phyloP scores from a whole-genome alignment of 2,113 vertebrate species.

The Lethenteron reissneri region DNA sequence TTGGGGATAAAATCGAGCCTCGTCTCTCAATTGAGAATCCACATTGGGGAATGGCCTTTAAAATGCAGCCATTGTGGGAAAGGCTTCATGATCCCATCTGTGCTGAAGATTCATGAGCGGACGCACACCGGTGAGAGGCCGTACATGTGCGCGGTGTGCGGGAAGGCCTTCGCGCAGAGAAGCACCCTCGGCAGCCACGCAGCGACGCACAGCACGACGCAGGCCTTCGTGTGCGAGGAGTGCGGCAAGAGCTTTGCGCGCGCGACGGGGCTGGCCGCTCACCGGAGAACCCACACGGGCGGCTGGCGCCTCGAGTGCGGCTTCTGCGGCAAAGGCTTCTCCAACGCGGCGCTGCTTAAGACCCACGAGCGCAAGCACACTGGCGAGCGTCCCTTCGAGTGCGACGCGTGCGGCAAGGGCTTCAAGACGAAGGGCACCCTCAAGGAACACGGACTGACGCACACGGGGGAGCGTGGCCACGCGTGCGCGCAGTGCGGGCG shows the following conservation, averaged over 20 bases:
- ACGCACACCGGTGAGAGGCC: conserved; percentile 3
- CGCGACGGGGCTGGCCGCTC: neutral
- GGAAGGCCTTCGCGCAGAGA: conserved; percentile 3
- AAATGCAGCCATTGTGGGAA: conserved; percentile 7
- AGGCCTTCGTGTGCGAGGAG: neutral
- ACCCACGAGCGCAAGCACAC: conserved; percentile 19
- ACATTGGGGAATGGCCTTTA: conserved; percentile 3
- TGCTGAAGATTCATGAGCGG: neutral
- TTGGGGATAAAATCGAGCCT: neutral
- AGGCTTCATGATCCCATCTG: conserved; percentile 1
- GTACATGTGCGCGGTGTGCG: neutral
- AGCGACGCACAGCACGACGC: neutral
- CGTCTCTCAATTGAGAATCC: neutral
- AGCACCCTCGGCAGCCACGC: neutral
- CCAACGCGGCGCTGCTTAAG: conserved; percentile 11
- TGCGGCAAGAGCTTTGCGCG: neutral
- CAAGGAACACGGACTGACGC: neutral
- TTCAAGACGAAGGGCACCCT: conserved; percentile 10
- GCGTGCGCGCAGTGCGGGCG: neutral
- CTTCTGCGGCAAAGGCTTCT: neutral
- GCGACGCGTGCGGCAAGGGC: conserved; percentile 15
- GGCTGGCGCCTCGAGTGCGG: neutral
- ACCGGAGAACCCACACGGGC: neutral
- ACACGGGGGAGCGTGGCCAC: conserved; percentile 2
- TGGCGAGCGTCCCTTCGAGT: conserved; percentile 15